Conservation (phyloP, 2,888 invertebrate genomes). For the Drosophila basisetae region DNA sequence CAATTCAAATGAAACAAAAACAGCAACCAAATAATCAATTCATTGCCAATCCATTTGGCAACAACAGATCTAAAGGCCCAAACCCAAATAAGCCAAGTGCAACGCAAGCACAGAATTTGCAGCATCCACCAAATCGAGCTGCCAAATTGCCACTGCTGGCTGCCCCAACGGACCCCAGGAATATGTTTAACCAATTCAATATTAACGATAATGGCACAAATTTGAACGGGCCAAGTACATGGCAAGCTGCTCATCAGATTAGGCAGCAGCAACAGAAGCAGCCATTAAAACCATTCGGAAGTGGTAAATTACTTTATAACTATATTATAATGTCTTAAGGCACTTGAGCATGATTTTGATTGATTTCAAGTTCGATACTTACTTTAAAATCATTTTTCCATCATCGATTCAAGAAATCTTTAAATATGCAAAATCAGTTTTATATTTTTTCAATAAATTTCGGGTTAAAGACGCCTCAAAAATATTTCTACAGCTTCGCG, state of each 20-base stretch:
- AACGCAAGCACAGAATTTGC: not conserved
- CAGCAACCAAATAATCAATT: not conserved
- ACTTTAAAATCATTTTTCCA: not conserved
- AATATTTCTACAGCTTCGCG: no score
- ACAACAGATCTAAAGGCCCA: not conserved
- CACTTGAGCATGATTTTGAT: not conserved
- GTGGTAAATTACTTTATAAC: constrained; percentile 23
- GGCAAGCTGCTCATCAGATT: not conserved
- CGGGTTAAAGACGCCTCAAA: no score
- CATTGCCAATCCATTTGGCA: not conserved
- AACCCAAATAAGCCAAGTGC: not conserved
- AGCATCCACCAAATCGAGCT: not conserved
- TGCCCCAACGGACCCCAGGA: not conserved
- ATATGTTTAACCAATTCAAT: not conserved
- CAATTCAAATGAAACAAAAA: not conserved
- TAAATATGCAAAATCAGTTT: not conserved
- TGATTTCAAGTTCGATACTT: not conserved
- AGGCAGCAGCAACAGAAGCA: not conserved
- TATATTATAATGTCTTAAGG: constrained; percentile 1
- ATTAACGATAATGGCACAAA: not conserved
- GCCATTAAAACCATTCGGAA: not conserved
- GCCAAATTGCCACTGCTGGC: not conserved
- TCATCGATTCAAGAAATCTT: not conserved
- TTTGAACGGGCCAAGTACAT: constrained; percentile 2
- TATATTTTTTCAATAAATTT: not conserved